A percentile compares a stretch with the other conserved stretches of the same genome.
Conservation (phyloP, 1,140 invertebrate genomes). For the Pristionchus pacificus region DNA sequence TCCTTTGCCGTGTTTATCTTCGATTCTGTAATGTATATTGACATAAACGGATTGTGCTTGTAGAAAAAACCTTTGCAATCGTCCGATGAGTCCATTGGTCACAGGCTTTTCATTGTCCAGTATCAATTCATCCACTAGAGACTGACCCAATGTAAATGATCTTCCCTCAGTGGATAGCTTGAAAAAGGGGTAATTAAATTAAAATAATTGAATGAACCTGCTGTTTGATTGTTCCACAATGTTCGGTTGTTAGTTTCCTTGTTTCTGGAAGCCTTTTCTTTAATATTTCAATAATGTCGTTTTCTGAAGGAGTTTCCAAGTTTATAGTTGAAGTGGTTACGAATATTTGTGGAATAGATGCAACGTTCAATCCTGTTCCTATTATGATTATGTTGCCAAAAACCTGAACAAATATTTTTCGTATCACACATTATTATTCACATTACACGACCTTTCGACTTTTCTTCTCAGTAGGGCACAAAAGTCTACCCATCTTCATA, state of each 20-base stretch:
- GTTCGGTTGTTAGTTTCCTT: slow-evolving; percentile 32
- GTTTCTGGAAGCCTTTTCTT: slow-evolving; percentile 22
- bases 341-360: slow-evolving; percentile 24
- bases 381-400: slow-evolving; percentile 17
- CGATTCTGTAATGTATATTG: not conserved
- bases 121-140: slow-evolving; percentile 30
- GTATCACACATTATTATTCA: no score
- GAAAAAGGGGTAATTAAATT: no score
- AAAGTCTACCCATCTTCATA: slow-evolving; percentile 29
- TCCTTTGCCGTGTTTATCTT: not conserved
- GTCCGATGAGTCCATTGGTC: slow-evolving; percentile 22
- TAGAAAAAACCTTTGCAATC: not conserved
- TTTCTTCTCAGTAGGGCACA: slow-evolving; percentile 22
- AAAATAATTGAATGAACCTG: slow-evolving; percentile 24
- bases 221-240: slow-evolving; percentile 30
- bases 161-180: slow-evolving; percentile 11
- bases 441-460: slow-evolving; percentile 20
- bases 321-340: slow-evolving; percentile 28
- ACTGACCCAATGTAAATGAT: slow-evolving; percentile 21
- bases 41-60: no score
- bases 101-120: slow-evolving; percentile 3
- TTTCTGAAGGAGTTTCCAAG: slow-evolving; percentile 16
- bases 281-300: slow-evolving; percentile 35
- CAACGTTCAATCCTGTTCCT: slow-evolving; percentile 19
- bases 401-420: no score